Percentiles rank a stretch among this genome's conserved stretches.
Evolutionary conservation across 1,140 invertebrate species (phyloP).

Genomic region (Pachypsylla venusta): DNA sequence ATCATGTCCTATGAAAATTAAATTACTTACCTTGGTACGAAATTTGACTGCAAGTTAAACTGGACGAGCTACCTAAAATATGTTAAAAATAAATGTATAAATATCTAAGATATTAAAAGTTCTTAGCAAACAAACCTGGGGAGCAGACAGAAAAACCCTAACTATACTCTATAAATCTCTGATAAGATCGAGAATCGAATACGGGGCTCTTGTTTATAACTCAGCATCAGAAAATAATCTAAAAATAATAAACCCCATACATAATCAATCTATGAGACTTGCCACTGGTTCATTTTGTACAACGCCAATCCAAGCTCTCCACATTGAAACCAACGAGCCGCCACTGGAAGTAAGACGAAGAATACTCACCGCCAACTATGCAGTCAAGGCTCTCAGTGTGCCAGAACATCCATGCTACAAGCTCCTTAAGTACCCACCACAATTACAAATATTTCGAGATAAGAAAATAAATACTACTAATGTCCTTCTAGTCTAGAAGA

Average conservation of each 20-base stretch:
- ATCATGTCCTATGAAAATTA: neutral
- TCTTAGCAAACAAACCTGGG: neutral
- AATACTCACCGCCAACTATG: neutral
- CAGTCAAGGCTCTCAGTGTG: neutral
- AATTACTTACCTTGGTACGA: neutral
- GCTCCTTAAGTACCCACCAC: neutral
- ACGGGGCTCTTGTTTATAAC: neutral
- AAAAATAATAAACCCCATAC: neutral
- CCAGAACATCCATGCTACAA: neutral
- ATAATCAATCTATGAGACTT: constrained; percentile 7
- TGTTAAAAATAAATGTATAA: neutral
- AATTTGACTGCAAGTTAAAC: neutral
- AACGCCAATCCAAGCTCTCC: neutral
- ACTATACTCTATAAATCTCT: neutral
- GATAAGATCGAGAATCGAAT: constrained; percentile 6
- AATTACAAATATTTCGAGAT: no score
- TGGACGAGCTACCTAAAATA: no score
- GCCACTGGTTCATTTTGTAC: constrained; percentile 7
- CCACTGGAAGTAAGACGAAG: constrained; percentile 4
- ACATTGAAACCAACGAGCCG: constrained; percentile 3
- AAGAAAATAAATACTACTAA: no score
- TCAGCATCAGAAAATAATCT: neutral
- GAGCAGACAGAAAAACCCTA: neutral
- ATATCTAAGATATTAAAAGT: neutral
- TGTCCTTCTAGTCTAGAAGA: no score